Evolutionary conservation across 2,113 vertebrate genomes (phyloP).

Genomic region (Tachycineta bicolor): DNA sequence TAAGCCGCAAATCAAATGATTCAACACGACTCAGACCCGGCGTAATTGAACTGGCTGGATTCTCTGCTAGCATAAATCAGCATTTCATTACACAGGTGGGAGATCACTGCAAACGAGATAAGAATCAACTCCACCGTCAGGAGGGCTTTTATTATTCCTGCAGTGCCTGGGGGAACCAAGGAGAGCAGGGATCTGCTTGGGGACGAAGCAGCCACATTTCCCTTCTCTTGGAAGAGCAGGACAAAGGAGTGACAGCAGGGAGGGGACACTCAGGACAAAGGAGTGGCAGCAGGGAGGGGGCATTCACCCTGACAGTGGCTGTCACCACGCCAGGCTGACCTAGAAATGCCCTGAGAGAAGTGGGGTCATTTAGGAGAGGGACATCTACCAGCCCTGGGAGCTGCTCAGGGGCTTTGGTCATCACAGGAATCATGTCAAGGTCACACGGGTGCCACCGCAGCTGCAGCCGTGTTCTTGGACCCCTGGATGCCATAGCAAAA

Average conservation of each 20-base stretch:
- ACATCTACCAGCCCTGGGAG: background rate
- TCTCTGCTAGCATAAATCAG: background rate
- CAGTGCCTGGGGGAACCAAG: background rate
- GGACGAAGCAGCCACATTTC: background rate
- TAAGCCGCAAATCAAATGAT: background rate
- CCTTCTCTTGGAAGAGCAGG: background rate
- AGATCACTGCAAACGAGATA: slow-evolving; percentile 10
- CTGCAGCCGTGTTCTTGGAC: background rate
- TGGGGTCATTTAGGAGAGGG: background rate
- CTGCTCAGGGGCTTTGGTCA: background rate
- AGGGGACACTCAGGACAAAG: background rate
- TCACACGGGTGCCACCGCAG: background rate
- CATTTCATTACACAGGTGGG: slow-evolving; percentile 40
- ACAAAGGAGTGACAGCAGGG: background rate
- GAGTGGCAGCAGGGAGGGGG: no score
- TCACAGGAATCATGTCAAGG: background rate
- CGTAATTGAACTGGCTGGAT: background rate
- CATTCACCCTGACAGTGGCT: background rate
- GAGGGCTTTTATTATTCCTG: background rate
- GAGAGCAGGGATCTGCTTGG: background rate
- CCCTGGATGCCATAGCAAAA: background rate
- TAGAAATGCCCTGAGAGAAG: background rate
- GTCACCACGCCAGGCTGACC: background rate
- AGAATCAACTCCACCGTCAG: background rate
- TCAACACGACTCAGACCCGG: background rate